Base-by-base conservation (phyloP, 2,113 vertebrate species). In the Perca schrenkii region DNA sequence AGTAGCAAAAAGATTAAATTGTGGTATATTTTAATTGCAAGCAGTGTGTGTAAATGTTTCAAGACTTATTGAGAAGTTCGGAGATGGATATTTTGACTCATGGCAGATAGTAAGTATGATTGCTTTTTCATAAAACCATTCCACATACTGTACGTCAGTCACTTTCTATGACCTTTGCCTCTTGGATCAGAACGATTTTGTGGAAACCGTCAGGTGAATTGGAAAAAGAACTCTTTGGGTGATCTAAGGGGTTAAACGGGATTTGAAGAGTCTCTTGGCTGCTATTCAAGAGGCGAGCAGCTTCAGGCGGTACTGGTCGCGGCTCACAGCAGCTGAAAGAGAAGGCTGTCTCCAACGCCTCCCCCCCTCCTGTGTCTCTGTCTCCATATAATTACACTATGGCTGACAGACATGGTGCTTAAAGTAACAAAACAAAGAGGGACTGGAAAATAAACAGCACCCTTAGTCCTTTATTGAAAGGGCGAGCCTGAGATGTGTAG, bases 361-460 rank as follows among this genome's bases (percentile, higher is more conserved):
- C 81, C 87, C 78, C 88, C 79, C 82, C 89, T 86, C 77, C 92
- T 91, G 93, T 72, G 91, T 92, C 93, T 92, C 90, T 92, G 94
- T 95, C 94, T 94, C 95, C 93, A 93, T 94, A 92, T 95, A 96
- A 96, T 96, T 95, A 94, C 94, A 92, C 93, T 88, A 88, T 81
- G 92, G 92, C 93, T 95, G 95, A 95, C 93, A 95, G 95, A 96
- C 95, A 92, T 87, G 85, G 89, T 93, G 93, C 95, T 95, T 96
- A 95, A 93, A 95, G 93, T 93, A 94, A 95, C 93, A 95, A 95
- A 95, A 95, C 94, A 95, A 94, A 94, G 94, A 91, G 89, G 25
- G 86, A 74, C 91, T 92, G 92, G 90, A 92, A 94, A 94, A 93
- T 94, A 95, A 95, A 95, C 94, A 95, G 89, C 87, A 76, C 83